These are phyloP conservation scores for Tachina lurida DNA, from an alignment of 2,888 invertebrate species.

Conservation along the genomic window DNA sequence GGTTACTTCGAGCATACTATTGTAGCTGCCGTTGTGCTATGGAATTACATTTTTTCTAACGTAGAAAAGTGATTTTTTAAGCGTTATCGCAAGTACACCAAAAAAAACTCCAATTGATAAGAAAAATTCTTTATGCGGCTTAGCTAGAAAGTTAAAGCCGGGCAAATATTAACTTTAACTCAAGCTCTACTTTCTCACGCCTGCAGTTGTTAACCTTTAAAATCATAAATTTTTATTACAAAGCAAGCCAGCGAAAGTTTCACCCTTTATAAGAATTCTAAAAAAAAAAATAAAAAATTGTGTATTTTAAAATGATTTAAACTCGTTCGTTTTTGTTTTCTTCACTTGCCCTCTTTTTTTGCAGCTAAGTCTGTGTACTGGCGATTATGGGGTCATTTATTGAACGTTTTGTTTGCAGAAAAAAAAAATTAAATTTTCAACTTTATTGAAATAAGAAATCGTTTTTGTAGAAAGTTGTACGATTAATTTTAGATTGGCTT, in stretches of 20 bases:
- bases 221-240: too few species aligned
- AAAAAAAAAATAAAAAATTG: slow-evolving; percentile 5
- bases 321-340: slow-evolving; percentile 7
- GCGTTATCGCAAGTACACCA: background rate
- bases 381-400: slow-evolving; percentile 59
- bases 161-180: too few species aligned
- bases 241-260: background rate
- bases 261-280: slow-evolving; percentile 1
- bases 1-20: background rate
- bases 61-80: slow-evolving; percentile 16
- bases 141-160: too few species aligned
- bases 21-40: background rate
- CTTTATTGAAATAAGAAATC: slow-evolving; percentile 23
- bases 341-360: background rate
- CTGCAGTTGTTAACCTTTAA: too few species aligned
- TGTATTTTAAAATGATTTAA: slow-evolving; percentile 33
- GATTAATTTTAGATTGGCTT: slow-evolving; percentile 61
- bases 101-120: background rate
- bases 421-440: slow-evolving; percentile 19
- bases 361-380: slow-evolving; percentile 18
- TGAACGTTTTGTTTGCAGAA: slow-evolving; percentile 36
- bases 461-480: slow-evolving; percentile 10
- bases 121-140: too few species aligned
- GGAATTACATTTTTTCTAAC: background rate
- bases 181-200: too few species aligned